Evolutionary conservation across 2,888 invertebrate genomes (phyloP), one percentile per base, ranked within the genome.

Genomic region (Oscheius sp.): DNA sequence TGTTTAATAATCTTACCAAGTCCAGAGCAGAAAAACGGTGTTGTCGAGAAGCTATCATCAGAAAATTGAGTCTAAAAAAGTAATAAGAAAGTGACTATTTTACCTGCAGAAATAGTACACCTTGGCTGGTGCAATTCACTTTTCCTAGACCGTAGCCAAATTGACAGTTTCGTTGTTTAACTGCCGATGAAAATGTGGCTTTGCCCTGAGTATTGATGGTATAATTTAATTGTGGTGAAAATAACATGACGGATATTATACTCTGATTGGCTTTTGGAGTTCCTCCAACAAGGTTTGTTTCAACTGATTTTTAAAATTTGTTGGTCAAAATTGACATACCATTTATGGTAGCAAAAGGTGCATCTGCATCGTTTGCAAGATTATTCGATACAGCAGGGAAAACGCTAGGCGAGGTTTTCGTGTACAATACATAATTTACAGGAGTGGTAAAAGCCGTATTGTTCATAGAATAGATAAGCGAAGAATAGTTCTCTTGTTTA

Each of bases 301-400:
- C n/a, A n/a, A n/a, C n/a, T n/a, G n/a, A n/a, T n/a, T n/a, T n/a
- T n/a, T n/a, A n/a, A n/a, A n/a, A n/a, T n/a, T n/a, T n/a, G n/a
- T n/a, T n/a, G n/a, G n/a, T n/a, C n/a, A n/a, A 37, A 37, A 37
- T 37, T 37, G 8, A 15, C 37, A 37, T 37, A 37, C 37, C 37
- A n/a, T n/a, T n/a, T n/a, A n/a, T n/a, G n/a, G 37, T 10, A 10
- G 8, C 37, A 23, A 17, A 48, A 4, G 48, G 48, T 17, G 48
- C 20, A 12, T 4, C 8, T 23, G 48, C 48, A 55, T 37, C 55
- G 20, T 45, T 17, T 45, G 12, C 20, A 17, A 17, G 31, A 64
- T 20, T 17, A n/a, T 45, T 64, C 6, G 45, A 25, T 12, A 64
- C 46, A 25, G 64, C 64, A 15, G 50, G 20, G 23, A 34, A 64